A percentile compares a stretch with the other conserved stretches of the same genome.
Conservation (phyloP, 2,797 vertebrate genomes). For the Simalia tracyae region DNA sequence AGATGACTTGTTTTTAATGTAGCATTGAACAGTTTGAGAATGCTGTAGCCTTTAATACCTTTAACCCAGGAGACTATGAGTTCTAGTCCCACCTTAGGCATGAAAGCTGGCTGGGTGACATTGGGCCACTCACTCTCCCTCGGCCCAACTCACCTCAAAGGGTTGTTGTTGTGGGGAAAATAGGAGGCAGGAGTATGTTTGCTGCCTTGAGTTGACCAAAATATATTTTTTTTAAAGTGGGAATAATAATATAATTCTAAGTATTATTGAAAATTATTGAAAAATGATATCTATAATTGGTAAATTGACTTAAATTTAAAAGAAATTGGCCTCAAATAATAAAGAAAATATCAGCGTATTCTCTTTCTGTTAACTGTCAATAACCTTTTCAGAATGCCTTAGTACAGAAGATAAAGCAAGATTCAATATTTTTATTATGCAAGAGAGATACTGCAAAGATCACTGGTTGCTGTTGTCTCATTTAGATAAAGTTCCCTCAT, state of each 20-base stretch:
- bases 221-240: background rate
- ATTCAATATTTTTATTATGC: background rate
- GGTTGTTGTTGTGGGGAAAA: background rate
- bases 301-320: background rate
- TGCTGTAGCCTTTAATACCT: background rate
- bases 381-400: background rate
- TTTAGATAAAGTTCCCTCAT: background rate
- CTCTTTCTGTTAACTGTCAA: background rate
- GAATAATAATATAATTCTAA: background rate
- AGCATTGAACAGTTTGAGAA: background rate
- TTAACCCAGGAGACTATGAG: background rate
- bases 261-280: background rate
- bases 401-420: background rate
- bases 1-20: background rate
- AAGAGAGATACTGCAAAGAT: background rate
- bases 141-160: background rate
- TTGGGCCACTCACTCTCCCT: background rate
- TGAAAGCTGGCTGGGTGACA: background rate
- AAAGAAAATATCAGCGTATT: background rate
- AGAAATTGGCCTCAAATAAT: background rate
- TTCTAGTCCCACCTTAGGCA: background rate
- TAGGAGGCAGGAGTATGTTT: background rate
- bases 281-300: background rate
- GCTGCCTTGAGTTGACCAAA: background rate
- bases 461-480: background rate